Conservation (phyloP, 1,140 invertebrate species). For the Ceratina calcarata region DNA sequence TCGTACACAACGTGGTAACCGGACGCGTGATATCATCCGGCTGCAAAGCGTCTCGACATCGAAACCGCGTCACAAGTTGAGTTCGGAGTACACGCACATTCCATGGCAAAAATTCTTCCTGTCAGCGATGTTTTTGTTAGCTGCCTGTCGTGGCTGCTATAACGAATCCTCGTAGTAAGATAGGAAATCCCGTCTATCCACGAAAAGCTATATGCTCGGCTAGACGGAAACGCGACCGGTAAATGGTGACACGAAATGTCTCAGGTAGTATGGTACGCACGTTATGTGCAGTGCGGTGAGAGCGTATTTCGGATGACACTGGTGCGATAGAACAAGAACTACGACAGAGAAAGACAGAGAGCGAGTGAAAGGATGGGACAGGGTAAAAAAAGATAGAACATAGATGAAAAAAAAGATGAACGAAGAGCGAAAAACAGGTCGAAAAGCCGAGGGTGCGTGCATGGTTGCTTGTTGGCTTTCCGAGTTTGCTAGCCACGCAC, state of each 20-base stretch:
- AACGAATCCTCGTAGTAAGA: constrained; percentile 13
- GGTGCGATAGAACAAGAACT: not conserved
- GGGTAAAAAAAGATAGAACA: not conserved
- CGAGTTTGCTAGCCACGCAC: constrained; percentile 19
- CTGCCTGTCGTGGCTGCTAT: not conserved
- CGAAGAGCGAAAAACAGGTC: constrained; percentile 11
- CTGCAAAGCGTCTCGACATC: not conserved
- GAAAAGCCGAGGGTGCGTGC: not conserved
- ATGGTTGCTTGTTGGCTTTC: constrained; percentile 5
- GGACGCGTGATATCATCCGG: not conserved
- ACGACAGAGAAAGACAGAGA: not conserved
- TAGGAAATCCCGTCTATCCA: constrained; percentile 1
- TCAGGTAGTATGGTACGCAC: constrained; percentile 6
- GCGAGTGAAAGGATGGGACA: not conserved
- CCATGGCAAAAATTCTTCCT: not conserved
- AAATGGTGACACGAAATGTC: constrained; percentile 6
- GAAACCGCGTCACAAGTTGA: not conserved
- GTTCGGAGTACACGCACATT: not conserved
- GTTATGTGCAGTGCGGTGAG: not conserved
- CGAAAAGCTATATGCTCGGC: not conserved
- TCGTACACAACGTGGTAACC: not conserved
- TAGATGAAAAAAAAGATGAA: not conserved
- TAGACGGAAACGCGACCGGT: not conserved
- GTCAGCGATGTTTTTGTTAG: not conserved
- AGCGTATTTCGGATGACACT: not conserved